Evolutionary conservation across 2,888 invertebrate genomes (phyloP).

Genomic region (Brachypalpus laphriformis): DNA sequence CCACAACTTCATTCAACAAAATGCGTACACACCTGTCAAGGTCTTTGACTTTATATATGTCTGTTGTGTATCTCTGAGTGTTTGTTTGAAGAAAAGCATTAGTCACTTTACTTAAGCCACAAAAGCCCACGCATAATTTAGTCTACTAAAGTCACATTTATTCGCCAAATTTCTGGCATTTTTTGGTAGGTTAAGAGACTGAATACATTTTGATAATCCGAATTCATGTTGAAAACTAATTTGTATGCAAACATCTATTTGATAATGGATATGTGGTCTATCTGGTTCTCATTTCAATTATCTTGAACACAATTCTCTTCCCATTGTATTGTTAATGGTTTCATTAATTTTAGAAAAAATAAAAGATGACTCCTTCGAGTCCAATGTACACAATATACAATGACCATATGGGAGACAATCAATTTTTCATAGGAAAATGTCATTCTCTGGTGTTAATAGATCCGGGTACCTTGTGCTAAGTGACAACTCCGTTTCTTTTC

Average conservation of each 20-base stretch:
- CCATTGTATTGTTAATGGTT: not conserved
- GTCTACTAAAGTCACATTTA: not conserved
- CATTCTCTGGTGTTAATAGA: not conserved
- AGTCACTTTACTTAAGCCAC: not conserved
- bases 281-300: not conserved
- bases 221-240: slow-evolving; percentile 6
- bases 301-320: not conserved
- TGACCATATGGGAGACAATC: not conserved
- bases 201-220: not conserved
- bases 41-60: not conserved
- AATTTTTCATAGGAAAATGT: not conserved
- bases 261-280: slow-evolving; percentile 1
- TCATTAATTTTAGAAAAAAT: not conserved
- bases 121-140: not conserved
- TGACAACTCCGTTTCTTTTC: not conserved
- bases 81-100: not conserved
- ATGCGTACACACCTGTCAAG: too few species aligned
- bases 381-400: not conserved
- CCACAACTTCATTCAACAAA: too few species aligned
- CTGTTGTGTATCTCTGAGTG: not conserved
- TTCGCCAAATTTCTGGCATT: not conserved
- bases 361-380: not conserved
- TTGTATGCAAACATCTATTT: slow-evolving; percentile 5
- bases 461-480: slow-evolving; percentile 28
- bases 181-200: not conserved